Conservation (phyloP, 53 echinoderm and acorn worm genomes). For the Patiria pectinifera region DNA sequence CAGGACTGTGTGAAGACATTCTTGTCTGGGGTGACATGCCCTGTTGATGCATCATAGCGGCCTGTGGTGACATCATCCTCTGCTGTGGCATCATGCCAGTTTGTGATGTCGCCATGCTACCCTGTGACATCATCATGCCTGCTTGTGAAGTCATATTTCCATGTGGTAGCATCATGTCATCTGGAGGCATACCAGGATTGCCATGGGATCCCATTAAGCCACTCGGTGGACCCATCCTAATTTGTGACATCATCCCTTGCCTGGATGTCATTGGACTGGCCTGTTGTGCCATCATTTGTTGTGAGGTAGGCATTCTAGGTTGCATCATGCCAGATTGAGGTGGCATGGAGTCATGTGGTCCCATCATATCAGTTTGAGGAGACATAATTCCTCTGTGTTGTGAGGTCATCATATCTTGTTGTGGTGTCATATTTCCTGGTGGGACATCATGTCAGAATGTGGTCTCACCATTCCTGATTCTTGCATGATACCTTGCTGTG, state of each 20-base stretch:
- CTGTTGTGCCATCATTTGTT: constrained; percentile 65
- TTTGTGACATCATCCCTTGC: constrained; percentile 58
- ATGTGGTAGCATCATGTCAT: constrained; percentile 75
- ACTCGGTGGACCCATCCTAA: constrained; percentile 38
- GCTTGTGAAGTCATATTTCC: constrained; percentile 60
- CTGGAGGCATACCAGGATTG: constrained; percentile 55
- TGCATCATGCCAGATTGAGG: constrained; percentile 44
- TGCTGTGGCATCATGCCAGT: constrained; percentile 78
- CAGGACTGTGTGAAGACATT: constrained; percentile 60
- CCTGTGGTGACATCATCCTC: constrained; percentile 62
- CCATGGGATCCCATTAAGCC: constrained; percentile 46
- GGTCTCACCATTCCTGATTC: constrained; percentile 51
- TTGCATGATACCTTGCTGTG: constrained; percentile 60
- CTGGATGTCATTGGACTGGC: constrained; percentile 23
- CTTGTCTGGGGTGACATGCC: constrained; percentile 60
- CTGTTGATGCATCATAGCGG: constrained; percentile 60
- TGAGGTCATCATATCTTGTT: constrained; percentile 53
- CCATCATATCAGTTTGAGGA: constrained; percentile 56
- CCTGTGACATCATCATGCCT: constrained; percentile 78
- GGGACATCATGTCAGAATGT: constrained; percentile 52
- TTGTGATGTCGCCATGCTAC: constrained; percentile 58
- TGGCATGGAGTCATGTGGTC: constrained; percentile 46
- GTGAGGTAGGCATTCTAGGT: constrained; percentile 65
- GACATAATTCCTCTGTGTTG: constrained; percentile 77
- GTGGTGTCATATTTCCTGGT: constrained; percentile 58